Conservation (phyloP, 1,140 invertebrate species). For the Wasmannia auropunctata region DNA sequence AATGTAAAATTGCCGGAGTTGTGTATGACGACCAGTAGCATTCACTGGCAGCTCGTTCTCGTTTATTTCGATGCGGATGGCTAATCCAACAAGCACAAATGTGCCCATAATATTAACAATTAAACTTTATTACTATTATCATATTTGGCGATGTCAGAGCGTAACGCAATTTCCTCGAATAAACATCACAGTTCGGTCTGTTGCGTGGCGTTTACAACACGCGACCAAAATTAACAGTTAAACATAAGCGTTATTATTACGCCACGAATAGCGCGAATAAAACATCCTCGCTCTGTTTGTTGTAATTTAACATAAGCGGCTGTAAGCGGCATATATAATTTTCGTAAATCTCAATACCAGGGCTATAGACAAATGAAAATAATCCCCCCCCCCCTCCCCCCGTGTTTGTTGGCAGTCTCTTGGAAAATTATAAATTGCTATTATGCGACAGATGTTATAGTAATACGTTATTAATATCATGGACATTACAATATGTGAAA, state of each 20-base stretch:
- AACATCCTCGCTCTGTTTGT: slow-evolving; percentile 6
- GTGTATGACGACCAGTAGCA: background rate
- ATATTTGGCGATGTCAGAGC: background rate
- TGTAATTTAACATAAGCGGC: slow-evolving; percentile 13
- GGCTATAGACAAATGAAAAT: background rate
- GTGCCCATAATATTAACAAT: slow-evolving; percentile 41
- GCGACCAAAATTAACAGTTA: slow-evolving; percentile 37
- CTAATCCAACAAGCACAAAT: background rate
- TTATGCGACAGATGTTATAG: background rate
- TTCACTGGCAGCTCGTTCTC: background rate
- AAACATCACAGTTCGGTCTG: slow-evolving; percentile 23
- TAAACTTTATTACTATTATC: slow-evolving; percentile 20
- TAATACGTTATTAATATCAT: slow-evolving; percentile 12
- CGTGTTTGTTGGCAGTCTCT: background rate
- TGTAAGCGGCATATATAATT: slow-evolving; percentile 11
- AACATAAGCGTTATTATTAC: slow-evolving; percentile 34
- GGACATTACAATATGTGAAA: background rate
- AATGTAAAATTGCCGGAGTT: background rate
- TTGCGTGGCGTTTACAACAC: background rate
- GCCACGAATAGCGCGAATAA: slow-evolving; percentile 25
- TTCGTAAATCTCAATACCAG: background rate
- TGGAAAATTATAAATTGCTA: slow-evolving; percentile 24
- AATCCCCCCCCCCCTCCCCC: too few relatives aligned
- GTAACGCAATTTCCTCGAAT: slow-evolving; percentile 21
- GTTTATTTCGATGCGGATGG: background rate